Evolutionary conservation across 2,797 vertebrate species (phyloP).

Genomic region (Xenops minutus): DNA sequence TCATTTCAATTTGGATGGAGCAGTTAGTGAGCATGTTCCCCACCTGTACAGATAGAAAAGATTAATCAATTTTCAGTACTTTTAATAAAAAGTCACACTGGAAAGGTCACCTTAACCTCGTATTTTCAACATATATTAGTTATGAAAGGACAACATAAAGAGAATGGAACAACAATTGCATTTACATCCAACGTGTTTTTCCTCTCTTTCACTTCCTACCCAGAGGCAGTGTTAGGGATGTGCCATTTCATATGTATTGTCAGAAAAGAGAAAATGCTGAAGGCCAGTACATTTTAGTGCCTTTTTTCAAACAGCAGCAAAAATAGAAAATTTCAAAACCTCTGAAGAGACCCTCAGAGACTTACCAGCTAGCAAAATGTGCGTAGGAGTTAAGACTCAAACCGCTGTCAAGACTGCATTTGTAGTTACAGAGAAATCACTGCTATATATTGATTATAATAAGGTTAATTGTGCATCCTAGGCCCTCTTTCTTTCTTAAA

Average conservation of each 20-base stretch:
- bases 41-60: background rate
- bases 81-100: background rate
- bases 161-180: background rate
- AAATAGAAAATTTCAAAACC: slow-evolving; percentile 35
- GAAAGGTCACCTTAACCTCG: background rate
- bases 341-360: background rate
- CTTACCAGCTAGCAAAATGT: background rate
- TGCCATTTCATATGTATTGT: slow-evolving; percentile 20
- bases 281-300: slow-evolving; percentile 2
- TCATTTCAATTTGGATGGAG: background rate
- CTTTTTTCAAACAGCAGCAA: slow-evolving; percentile 33
- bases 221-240: slow-evolving; percentile 36
- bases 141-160: background rate
- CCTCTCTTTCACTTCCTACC: background rate
- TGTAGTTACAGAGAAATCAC: background rate
- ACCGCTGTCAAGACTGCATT: slow-evolving; percentile 18
- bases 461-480: slow-evolving; percentile 23
- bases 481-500: slow-evolving; percentile 4
- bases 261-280: slow-evolving; percentile 46
- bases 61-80: background rate
- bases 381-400: slow-evolving; percentile 1
- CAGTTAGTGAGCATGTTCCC: background rate
- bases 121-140: background rate
- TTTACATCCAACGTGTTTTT: background rate
- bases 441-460: background rate